Base-by-base conservation (phyloP, 2,113 vertebrate genomes). In the Bothrops jararaca region DNA sequence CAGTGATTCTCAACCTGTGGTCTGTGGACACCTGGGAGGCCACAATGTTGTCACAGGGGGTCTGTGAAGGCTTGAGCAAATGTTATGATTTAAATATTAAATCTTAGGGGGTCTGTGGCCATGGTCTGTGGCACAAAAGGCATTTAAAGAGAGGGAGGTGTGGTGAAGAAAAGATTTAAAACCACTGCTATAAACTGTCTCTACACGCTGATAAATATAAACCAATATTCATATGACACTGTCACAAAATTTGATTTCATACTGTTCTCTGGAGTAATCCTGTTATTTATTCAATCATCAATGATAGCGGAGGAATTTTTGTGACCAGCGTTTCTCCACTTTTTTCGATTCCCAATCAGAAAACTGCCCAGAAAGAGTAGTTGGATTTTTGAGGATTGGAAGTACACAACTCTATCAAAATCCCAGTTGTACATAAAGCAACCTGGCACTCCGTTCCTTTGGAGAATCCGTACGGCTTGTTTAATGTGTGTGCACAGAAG, bases 121-220 rank as follows among this genome's bases (percentile, higher is more conserved):
- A 64, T 29, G 60, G 26, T 5, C 60, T 64, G 26, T 64, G 11
- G 4, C 60, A 64, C 60, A 64, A 64, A 64, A 29, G 4, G 26
- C 29, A 64, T 64, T 29, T 64, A 12, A 64, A 29, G 58, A 3
- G 26, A 26, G 26, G 58, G 0, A 50, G 48, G 1, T 50, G 23
- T 8, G 10, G 26, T 64, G 60, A n/a, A n/a, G 26, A 64, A 64
- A 64, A 64, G 4, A 11, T 64, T 64, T 11, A 64, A 11, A 64
- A 29, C 26, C 60, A 12, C 26, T n/a, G 1, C 91, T 89, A 74
- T 92, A 97, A 97, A 95, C 92, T 92, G 53, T 96, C 96, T 94
- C 95, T 95, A 91, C 94, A 93, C 93, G 93, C 93, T 96, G 88
- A 94, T 85, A 91, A 94, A 94, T 93, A 39, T 74, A 93, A 96